Percentiles rank a stretch among this genome's conserved stretches.
These are phyloP conservation scores for Scleropages formosus DNA, from an alignment of 2,797 vertebrate species.

Conservation along the genomic window DNA sequence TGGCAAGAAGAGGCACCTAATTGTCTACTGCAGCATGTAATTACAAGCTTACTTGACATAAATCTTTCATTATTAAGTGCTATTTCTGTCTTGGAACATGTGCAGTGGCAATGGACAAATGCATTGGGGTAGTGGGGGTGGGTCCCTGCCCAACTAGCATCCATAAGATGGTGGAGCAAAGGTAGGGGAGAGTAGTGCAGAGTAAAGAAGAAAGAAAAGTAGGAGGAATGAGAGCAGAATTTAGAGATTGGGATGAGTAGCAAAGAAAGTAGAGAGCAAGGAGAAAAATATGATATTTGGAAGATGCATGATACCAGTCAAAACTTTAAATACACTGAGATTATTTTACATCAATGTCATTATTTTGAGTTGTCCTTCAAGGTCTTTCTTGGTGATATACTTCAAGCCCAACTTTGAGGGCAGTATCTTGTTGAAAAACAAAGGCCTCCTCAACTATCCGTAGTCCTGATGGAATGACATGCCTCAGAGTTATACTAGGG, in stretches of 20 bases:
- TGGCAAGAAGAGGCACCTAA: conserved; percentile 67
- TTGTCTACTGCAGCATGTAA: conserved; percentile 76
- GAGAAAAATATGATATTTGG: too few species aligned
- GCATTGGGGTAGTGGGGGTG: conserved; percentile 42
- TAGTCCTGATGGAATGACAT: too few species aligned
- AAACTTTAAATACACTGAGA: too few species aligned
- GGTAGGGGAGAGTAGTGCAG: neutral
- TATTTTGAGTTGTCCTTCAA: too few species aligned
- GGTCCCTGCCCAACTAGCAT: neutral
- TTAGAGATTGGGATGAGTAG: neutral
- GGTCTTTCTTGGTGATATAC: too few species aligned
- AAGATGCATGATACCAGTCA: too few species aligned
- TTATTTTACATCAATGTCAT: too few species aligned
- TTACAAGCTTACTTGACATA: conserved; percentile 74
- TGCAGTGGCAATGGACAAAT: neutral
- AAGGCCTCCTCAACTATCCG: too few species aligned
- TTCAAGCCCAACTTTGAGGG: too few species aligned
- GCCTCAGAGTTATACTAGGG: too few species aligned
- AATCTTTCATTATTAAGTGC: conserved; percentile 77
- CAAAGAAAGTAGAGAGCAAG: neutral
- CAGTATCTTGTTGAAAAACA: too few species aligned
- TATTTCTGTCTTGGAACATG: conserved; percentile 65
- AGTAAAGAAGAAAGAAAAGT: neutral
- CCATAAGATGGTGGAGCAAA: neutral
- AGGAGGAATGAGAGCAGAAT: neutral